These are phyloP conservation scores for Neuroterus valhalla DNA, from an alignment of 1,140 invertebrate genomes.

Conservation along the genomic window DNA sequence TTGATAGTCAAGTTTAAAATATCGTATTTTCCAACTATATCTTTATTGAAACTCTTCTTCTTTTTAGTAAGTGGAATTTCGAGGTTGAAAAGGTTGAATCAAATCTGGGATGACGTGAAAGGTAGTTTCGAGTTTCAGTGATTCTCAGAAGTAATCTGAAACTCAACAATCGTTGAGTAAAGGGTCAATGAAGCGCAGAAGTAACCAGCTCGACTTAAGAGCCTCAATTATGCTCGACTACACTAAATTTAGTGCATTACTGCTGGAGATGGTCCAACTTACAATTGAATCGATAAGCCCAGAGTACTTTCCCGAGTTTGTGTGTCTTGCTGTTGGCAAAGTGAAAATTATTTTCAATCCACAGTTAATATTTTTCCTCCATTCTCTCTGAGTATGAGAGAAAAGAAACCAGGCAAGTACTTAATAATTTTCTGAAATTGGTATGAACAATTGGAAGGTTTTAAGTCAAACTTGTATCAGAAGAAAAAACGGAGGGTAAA, in stretches of 20 bases:
- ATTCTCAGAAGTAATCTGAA: constrained; percentile 25
- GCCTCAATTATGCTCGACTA: constrained; percentile 27
- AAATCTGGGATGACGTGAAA: constrained; percentile 16
- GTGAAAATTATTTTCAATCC: constrained; percentile 27
- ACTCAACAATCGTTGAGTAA: constrained; percentile 19
- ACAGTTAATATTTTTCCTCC: constrained; percentile 5
- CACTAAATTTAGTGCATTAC: constrained; percentile 30
- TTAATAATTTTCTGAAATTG: too few species aligned
- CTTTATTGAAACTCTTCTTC: background rate
- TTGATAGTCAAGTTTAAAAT: too few species aligned
- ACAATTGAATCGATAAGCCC: constrained; percentile 30
- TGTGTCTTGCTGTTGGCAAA: constrained; percentile 14
- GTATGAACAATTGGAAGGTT: too few species aligned
- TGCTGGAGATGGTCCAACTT: constrained; percentile 26
- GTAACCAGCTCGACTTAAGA: constrained; percentile 27
- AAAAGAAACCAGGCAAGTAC: background rate
- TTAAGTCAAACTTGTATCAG: too few species aligned
- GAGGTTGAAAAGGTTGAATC: background rate
- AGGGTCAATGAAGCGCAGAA: constrained; percentile 27
- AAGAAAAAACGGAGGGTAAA: too few species aligned
- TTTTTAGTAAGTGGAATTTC: background rate
- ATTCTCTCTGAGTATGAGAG: background rate
- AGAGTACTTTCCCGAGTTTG: constrained; percentile 12
- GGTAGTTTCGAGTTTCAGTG: constrained; percentile 20
- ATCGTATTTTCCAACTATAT: too few species aligned